Percentiles rank a stretch among this genome's conserved stretches.
Conservation (phyloP, 37 sponge, comb jelly and placozoan genomes). For the Petrosia ficiformis region DNA sequence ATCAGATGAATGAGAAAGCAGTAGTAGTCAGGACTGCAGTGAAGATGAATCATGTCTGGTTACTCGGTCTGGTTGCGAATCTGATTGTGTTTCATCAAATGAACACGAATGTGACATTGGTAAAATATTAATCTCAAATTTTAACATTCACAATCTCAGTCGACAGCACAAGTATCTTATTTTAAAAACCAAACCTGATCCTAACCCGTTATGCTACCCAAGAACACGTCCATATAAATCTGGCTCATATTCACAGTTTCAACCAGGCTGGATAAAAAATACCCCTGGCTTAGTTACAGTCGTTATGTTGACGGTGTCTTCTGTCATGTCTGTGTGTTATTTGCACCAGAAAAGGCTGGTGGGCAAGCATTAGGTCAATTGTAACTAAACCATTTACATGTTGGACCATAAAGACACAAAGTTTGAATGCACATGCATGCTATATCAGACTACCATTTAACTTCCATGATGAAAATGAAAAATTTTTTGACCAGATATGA, state of each 20-base stretch:
- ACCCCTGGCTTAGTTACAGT: conserved; percentile 54
- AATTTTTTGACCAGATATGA: conserved; percentile 18
- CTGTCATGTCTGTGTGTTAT: conserved; percentile 51
- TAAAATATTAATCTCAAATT: conserved; percentile 13
- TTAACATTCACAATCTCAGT: conserved; percentile 12
- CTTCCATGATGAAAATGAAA: conserved; percentile 29
- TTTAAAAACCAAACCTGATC: conserved; percentile 34
- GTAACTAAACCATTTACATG: conserved; percentile 34
- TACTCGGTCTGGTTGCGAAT: no score
- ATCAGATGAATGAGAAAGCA: no score
- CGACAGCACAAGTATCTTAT: conserved; percentile 28
- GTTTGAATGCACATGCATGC: conserved; percentile 6
- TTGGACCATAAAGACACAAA: conserved; percentile 15
- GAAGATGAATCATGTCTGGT: no score
- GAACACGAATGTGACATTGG: conserved; percentile 37
- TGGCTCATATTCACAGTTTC: conserved; percentile 37
- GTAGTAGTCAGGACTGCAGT: no score
- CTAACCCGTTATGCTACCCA: conserved; percentile 41
- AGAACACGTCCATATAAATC: conserved; percentile 39
- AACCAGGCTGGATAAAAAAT: conserved; percentile 44
- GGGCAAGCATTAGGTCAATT: conserved; percentile 41
- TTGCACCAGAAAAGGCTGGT: conserved; percentile 37
- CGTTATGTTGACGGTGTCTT: conserved; percentile 37
- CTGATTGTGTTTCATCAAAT: no score
- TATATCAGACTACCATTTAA: conserved; percentile 15